Evolutionary conservation across 2,888 invertebrate genomes (phyloP), one percentile per base, ranked within the genome.

Genomic region (Allacma fusca): DNA sequence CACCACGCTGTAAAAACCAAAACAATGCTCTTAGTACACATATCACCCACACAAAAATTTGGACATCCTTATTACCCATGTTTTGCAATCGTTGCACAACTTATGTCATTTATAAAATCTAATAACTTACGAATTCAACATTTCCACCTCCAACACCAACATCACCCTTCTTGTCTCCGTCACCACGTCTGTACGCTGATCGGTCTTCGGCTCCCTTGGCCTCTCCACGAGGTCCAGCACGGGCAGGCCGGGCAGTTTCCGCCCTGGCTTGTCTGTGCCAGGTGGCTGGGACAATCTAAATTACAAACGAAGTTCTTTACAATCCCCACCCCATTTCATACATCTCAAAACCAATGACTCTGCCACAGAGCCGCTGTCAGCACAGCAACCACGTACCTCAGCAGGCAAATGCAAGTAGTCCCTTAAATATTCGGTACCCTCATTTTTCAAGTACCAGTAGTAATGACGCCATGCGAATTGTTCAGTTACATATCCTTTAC

Each of bases 381-480:
- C 12, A 28, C 7, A 23, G 24, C n/a, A 5, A 9, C 23, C 4
- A 12, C 16, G 26, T 84, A 87, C 88, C 86, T 99, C 99, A 81
- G 97, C 93, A 12, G 99, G 98, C 86, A 99, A 90, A 86, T 99
- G 97, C 82, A 99, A 91, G 88, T 94, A 98, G 86, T 94, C 94
- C 83, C 99, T 91, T 83, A 99, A 89, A 88, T 96, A 98, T 87
- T 96, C 95, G 87, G 99, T 98, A 84, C 99, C 99, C 86, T 98
- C 96, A 87, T 99, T 98, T 83, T 97, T 99, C 84, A 99, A 90
- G 88, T 96, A 97, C 98, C 98, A 99, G 88, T 99, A 99, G 86
- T 95, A 99, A 88, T 99, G 98, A 86, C 98, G 92, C 99, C 99
- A 99, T 4, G 98, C 98, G 88, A 99, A 99, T 88, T 99, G 98